Evolutionary conservation across 2,797 vertebrate species (phyloP), one percentile per base, ranked within the genome.

Genomic region (Limnodromus scolopaceus): DNA sequence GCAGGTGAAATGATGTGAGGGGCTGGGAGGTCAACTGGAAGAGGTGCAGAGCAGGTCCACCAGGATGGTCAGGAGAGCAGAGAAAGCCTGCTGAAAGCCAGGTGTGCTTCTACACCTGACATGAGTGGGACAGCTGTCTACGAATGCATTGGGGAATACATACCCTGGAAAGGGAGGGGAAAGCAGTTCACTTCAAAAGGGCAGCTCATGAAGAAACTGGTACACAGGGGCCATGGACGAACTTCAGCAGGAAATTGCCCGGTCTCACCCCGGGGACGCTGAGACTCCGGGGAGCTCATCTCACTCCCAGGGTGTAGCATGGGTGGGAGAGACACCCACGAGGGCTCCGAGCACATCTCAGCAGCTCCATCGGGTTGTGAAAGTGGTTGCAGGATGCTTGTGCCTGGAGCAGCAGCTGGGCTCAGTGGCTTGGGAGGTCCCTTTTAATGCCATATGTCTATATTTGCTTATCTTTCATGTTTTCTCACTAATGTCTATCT

Each of bases 291-390:
- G 75, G n/a, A 81, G 25, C 22, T 64, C 3, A 2, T 57, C 18
- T 69, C 32, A 17, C 19, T 82, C n/a, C 28, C 1, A 13, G 51
- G 49, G 39, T 36, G 49, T 17, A 16, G 30, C 0, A 1, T 19
- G 49, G 16, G 16, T 58, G 34, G n/a, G 16, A 71, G 27, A 66
- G 32, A 24, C 1, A 10, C 58, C 58, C 2, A 1, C 6, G 27
- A 71, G 25, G 19, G 43, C 24, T 65, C 28, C 0, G 8, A 71
- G 28, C 1, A 3, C 28, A 28, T 28, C 53, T 43, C 24, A 8
- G 17, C 27, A 84, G 25, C 60, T 55, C 51, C 65, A 10, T 4
- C 0, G 1, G 28, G 11, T 27, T 0, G 0, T 69, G 57, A 18
- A 72, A 48, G 28, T 23, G 66, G 36, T 34, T 81, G 70, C 28